Percentiles rank a stretch among this genome's conserved stretches.
Conservation (phyloP, 2,888 invertebrate genomes). For the Fragum sueziense region DNA sequence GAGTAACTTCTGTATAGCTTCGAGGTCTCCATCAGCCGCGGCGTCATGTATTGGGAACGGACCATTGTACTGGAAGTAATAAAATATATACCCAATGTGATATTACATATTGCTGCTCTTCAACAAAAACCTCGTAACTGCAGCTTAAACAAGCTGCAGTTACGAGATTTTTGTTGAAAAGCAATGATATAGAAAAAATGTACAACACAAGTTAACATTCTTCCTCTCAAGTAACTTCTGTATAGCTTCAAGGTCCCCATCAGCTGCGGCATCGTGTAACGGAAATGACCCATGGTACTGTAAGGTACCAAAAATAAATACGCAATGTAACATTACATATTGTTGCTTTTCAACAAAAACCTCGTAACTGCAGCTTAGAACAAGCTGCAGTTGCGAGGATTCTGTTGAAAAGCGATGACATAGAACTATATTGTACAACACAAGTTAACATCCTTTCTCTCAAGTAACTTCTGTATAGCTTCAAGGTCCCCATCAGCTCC, state of each 20-base stretch:
- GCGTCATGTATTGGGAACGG: conserved; percentile 51
- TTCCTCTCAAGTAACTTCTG: conserved; percentile 35
- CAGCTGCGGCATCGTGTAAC: conserved; percentile 44
- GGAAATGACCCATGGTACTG: conserved; percentile 48
- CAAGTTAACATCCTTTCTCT: conserved; percentile 45
- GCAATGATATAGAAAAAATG: no score
- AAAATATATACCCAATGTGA: no score
- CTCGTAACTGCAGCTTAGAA: no score
- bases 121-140: no score
- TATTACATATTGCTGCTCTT: no score
- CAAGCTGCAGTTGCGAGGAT: no score
- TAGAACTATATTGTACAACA: conserved; percentile 57
- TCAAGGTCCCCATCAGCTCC: conserved; percentile 31
- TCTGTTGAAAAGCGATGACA: no score
- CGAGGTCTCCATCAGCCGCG: conserved; percentile 27
- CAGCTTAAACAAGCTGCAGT: no score
- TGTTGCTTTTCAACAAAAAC: no score
- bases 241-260: conserved; percentile 39
- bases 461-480: conserved; percentile 30
- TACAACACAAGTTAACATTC: conserved; percentile 49
- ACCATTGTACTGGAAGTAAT: conserved; percentile 37
- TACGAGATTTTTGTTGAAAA: no score
- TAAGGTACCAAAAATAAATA: neutral
- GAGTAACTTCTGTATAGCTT: conserved; percentile 36
- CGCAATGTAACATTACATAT: no score